phyloP scores from a whole-genome alignment of 2,888 invertebrate genomes.

The Zootermopsis nevadensis region DNA sequence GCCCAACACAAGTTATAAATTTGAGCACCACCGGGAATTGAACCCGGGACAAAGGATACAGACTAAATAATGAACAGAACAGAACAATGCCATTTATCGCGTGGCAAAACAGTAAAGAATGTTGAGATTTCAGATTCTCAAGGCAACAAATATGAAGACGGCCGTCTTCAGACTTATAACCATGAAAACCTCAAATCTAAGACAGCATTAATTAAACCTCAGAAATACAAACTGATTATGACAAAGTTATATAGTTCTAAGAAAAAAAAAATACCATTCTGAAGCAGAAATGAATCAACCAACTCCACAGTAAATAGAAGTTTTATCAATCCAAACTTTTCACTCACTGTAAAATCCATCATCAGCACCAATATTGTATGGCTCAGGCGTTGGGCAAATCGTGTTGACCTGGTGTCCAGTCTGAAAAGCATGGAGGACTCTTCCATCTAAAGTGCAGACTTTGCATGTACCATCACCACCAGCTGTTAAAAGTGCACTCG shows the following conservation, averaged over 20 bases:
- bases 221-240: too few species aligned
- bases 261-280: neutral
- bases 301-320: neutral
- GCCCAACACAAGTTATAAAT: too few species aligned
- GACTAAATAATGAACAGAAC: too few species aligned
- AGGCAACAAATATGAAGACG: too few species aligned
- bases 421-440: slow-evolving; percentile 62
- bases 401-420: slow-evolving; percentile 63
- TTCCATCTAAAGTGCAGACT: slow-evolving; percentile 63
- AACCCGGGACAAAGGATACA: too few species aligned
- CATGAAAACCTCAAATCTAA: too few species aligned
- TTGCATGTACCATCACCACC: slow-evolving; percentile 64
- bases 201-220: too few species aligned
- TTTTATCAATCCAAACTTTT: neutral
- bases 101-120: too few species aligned
- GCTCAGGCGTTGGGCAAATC: slow-evolving; percentile 64
- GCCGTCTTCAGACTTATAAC: too few species aligned
- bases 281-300: neutral
- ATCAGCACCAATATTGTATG: slow-evolving; percentile 58
- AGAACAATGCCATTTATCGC: too few species aligned
- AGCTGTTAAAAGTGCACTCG: slow-evolving; percentile 62
- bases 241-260: neutral
- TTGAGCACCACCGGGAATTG: too few species aligned
- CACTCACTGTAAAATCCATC: slow-evolving; percentile 63
- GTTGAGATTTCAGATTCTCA: too few species aligned